Base-by-base conservation (phyloP, 2,888 invertebrate species). In the Troides helena region DNA sequence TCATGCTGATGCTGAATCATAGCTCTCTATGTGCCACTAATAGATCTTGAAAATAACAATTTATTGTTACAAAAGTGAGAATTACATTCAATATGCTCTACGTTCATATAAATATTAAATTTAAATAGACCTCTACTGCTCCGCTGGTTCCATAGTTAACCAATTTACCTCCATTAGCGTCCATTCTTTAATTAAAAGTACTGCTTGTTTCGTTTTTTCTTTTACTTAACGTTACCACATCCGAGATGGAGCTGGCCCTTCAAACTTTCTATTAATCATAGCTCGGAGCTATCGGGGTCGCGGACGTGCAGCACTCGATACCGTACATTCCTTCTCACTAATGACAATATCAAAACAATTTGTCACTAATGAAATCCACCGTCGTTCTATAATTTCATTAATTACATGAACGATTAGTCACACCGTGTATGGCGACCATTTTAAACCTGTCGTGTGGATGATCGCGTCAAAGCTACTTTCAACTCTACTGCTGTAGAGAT, bases 351-450 rank as follows among this genome's bases (percentile, higher is more conserved):
- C 71, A 72, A 74, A 46, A 73, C 76, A 78, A 77, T 79, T 78
- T 79, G 77, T 78, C 79, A 76, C 74, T 75, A 73, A 73, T 72
- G 76, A 74, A 77, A 79, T 77, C 75, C 46, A 75, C 72, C 65
- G 69, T 71, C 68, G 56, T 75, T 77, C 76, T 80, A 75, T 78
- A 79, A 80, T 81, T 76, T 75, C 76, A 75, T 74, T 80, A 80
- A 82, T 81, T 80, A 80, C 75, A 74, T 74, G 74, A 73, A 67
- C 73, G 73, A 78, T 79, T 76, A 76, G 78, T 74, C 74, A 79
- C 76, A 73, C 76, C 72, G 73, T 75, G 74, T 73, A 68, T 69
- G 69, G 60, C 53, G 7, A 66, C 64, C 67, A 73, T 23, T 30
- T 53, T n/a, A 57, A 18, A 59, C 23, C 10, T 59, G n/a, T 12